Base-by-base conservation (phyloP, 2,797 vertebrate genomes). In the Pangasius krempfi region DNA sequence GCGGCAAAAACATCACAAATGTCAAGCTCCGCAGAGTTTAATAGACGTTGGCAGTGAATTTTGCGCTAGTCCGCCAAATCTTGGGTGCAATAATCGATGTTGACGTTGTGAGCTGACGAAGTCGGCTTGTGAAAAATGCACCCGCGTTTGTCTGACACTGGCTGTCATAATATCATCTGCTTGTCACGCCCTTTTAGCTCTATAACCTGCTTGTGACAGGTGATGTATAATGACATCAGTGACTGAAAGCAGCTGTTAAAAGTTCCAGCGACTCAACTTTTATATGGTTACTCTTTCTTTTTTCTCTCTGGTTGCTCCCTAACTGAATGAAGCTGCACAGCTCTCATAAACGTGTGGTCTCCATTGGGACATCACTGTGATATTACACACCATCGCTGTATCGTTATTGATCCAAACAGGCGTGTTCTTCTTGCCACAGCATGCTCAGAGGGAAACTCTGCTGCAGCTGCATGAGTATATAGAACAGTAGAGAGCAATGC, bases 341-440 rank as follows among this genome's bases (percentile, higher is more conserved):
- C 68, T 89, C 86, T 86, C 84, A 87, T 79, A 90, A 87, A 82
- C 80, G 76, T 58, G 25, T 27, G 44, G 83, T 86, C 50, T 87
- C 92, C 64, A 56, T 50, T 80, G 89, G 87, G 87, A 84, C 64
- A 76, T 54, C 54, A n/a, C 79, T 84, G 84, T 82, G 82, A 92
- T 94, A 93, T 94, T 95, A 92, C 93, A 93, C 93, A 92, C 88
- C 89, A 18, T 91, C 88, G 88, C 92, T 16, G 76, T 76, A 18
- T 90, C 75, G 93, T 94, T 94, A 95, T 95, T 93, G 94, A 95
- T 95, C 94, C 73, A 12, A 82, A 89, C 85, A 86, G 60, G 87
- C 80, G 72, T 89, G 79, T 87, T 82, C 50, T 40, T 87, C 44
- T 83, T 87, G 75, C 76, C 27, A 87, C 52, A 82, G 82, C 88